Percentiles rank a stretch among this genome's conserved stretches.
These are phyloP conservation scores for Lapara coniferarum DNA, from an alignment of 2,888 invertebrate genomes.

Conservation along the genomic window DNA sequence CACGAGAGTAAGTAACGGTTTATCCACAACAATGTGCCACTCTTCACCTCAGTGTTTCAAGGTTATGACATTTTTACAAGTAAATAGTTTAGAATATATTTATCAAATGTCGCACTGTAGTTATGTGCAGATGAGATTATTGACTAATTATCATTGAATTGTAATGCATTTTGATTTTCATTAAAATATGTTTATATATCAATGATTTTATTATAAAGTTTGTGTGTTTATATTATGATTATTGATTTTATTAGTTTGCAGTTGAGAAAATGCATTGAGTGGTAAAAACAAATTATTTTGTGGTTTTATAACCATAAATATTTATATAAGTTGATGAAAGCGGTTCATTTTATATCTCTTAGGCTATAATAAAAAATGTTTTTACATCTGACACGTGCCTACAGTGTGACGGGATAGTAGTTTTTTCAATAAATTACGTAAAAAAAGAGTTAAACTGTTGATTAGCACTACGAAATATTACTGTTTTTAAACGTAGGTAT, in stretches of 20 bases:
- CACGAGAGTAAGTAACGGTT: conserved; percentile 40
- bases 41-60: conserved; percentile 58
- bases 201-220: not conserved
- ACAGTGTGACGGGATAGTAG: conserved; percentile 2
- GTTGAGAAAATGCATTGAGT: not conserved
- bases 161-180: no score
- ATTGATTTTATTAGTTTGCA: not conserved
- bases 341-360: no score
- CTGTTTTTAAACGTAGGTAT: conserved; percentile 36
- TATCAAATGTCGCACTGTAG: conserved; percentile 17
- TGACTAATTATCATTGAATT: not conserved
- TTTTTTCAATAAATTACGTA: conserved; percentile 33
- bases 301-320: not conserved
- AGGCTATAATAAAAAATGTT: not conserved
- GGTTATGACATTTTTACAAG: conserved; percentile 48
- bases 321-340: not conserved
- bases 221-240: not conserved
- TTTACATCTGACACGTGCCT: not conserved
- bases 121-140: not conserved
- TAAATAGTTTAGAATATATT: conserved; percentile 30
- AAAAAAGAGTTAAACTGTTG: conserved; percentile 42
- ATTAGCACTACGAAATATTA: conserved; percentile 42
- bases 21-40: conserved; percentile 61
- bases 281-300: not conserved
- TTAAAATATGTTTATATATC: no score